Evolutionary conservation across 2,888 invertebrate genomes (phyloP).

Genomic region (Stenodema calcarata): DNA sequence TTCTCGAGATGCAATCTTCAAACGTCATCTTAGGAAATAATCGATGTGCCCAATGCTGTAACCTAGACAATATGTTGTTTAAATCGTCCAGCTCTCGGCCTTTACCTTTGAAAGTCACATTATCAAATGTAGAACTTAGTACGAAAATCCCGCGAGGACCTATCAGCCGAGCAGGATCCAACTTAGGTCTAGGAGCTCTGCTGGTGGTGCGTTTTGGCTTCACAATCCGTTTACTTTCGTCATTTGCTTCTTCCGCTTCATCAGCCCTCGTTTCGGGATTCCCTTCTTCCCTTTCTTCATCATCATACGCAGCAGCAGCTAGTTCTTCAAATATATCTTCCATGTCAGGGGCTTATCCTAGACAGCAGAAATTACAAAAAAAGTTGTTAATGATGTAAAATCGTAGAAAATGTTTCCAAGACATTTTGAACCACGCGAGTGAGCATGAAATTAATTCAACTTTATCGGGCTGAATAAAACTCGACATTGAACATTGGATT

Average conservation of each 20-base stretch:
- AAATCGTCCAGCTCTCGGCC: constrained; percentile 85
- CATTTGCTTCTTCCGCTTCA: constrained; percentile 44
- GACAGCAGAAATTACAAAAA: not conserved
- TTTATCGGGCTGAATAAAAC: too few species aligned
- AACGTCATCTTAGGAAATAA: constrained; percentile 89
- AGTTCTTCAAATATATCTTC: constrained; percentile 49
- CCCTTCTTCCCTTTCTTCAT: not conserved
- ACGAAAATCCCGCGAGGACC: constrained; percentile 72
- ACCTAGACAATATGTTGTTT: constrained; percentile 75
- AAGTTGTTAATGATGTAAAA: not conserved
- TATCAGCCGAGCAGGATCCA: constrained; percentile 64
- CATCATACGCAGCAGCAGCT: not conserved
- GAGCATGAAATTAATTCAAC: too few species aligned
- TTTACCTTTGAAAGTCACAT: constrained; percentile 82
- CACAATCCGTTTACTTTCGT: constrained; percentile 53
- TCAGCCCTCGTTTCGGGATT: constrained; percentile 1
- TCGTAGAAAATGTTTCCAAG: not conserved
- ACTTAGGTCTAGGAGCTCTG: constrained; percentile 69
- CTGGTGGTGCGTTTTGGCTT: constrained; percentile 65
- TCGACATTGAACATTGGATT: too few species aligned
- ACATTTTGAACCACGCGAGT: too few species aligned
- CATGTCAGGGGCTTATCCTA: not conserved
- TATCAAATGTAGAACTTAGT: constrained; percentile 78
- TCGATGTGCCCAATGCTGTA: constrained; percentile 94
- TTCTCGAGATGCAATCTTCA: constrained; percentile 79